Conservation (phyloP, 2,113 vertebrate genomes). For the Spea multiplicata region DNA sequence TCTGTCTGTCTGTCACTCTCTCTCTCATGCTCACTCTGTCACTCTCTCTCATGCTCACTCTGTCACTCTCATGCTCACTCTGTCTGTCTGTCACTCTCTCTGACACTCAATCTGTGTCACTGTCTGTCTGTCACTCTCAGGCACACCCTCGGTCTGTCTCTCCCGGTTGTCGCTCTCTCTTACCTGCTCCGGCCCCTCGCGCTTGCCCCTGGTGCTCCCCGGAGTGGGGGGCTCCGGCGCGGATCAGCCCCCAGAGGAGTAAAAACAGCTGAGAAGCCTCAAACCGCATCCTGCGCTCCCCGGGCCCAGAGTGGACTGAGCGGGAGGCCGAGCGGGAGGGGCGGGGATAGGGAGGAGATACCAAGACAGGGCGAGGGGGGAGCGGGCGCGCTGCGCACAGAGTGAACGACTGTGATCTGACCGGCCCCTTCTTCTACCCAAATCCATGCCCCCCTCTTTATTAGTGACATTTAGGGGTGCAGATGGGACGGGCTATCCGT, state of each 20-base stretch:
- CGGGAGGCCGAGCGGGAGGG: background rate
- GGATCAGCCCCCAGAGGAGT: background rate
- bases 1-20: too few species aligned
- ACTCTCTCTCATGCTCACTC: background rate
- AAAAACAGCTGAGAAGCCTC: slow-evolving; percentile 11
- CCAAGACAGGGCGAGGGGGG: too few species aligned
- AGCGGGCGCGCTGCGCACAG: background rate
- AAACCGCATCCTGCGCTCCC: slow-evolving; percentile 50
- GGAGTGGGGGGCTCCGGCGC: background rate
- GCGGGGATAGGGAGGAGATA: background rate
- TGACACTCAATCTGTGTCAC: background rate
- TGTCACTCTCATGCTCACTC: background rate
- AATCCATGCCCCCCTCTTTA: too few species aligned
- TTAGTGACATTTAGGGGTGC: too few species aligned
- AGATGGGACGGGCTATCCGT: too few species aligned
- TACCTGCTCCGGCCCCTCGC: background rate
- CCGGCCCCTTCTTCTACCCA: too few species aligned
- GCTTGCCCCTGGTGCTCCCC: background rate
- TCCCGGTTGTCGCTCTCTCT: background rate
- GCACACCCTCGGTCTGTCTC: background rate
- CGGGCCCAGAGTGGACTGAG: slow-evolving; percentile 41
- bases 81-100: background rate
- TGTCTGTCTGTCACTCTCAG: background rate
- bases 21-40: too few species aligned
- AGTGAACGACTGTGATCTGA: too few species aligned